These are phyloP conservation scores for Stomorhina lunata DNA, from an alignment of 2,888 invertebrate genomes.

Conservation along the genomic window DNA sequence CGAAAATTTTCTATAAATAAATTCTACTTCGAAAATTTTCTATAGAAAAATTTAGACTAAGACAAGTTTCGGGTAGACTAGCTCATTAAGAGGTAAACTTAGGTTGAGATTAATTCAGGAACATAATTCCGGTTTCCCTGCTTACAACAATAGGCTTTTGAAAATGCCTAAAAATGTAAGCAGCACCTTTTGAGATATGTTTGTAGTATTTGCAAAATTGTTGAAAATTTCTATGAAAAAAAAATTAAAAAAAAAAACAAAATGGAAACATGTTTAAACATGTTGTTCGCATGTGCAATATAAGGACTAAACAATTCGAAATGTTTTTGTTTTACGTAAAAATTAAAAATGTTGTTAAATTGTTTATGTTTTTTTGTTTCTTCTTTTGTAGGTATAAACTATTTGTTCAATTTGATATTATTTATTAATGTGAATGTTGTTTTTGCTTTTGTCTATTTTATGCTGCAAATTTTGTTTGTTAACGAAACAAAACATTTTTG, in stretches of 20 bases:
- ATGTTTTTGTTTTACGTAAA: constrained; percentile 46
- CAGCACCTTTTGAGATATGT: constrained; percentile 42
- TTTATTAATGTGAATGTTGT: not conserved
- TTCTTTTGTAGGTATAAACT: not conserved
- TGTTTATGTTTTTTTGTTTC: constrained; percentile 9
- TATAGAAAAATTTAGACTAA: no score
- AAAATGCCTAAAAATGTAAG: constrained; percentile 13
- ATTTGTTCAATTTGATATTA: constrained; percentile 44
- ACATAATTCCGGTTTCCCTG: no score
- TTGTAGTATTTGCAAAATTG: constrained; percentile 46
- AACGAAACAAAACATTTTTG: constrained; percentile 11
- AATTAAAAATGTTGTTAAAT: constrained; percentile 51
- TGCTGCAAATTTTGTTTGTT: no score
- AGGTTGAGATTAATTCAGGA: no score
- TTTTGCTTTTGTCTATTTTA: not conserved
- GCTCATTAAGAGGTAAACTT: no score
- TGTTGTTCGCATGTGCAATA: constrained; percentile 54
- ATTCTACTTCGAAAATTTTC: no score
- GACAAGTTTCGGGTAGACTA: no score
- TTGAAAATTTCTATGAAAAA: constrained; percentile 36
- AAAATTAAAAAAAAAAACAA: constrained; percentile 8
- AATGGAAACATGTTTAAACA: constrained; percentile 55
- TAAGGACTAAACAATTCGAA: constrained; percentile 47
- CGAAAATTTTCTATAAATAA: no score
- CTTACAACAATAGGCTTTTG: constrained; percentile 31